Base-by-base conservation (phyloP, 2,888 invertebrate genomes). In the Hemistola chrysoprasaria region DNA sequence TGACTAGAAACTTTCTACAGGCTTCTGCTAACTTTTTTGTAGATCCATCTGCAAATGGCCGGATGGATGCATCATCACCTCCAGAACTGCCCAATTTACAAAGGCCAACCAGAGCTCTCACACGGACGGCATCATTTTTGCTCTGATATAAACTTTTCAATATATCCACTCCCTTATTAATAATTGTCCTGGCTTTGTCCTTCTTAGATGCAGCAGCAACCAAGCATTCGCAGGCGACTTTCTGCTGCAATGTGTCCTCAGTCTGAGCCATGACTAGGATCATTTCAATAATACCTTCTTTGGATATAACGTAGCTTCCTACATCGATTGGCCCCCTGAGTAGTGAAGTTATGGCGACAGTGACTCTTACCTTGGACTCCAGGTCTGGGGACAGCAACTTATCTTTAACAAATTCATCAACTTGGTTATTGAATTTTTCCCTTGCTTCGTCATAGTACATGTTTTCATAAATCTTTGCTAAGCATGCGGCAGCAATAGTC, bases 141-240 rank as follows among this genome's bases (percentile, higher is more conserved):
- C 96, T 96, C 56, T 94, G 93, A 78, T 98, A 99, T 1, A 99
- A 89, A 37, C 94, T 94, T 69, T 98, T 98, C n/a, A 99, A 87
- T 48, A 99, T 97, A 47, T 96, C 94, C 5, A 96, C 93, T 21
- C 99, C 99, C 71, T 96, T 95, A 31, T 91, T 91, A 33, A 98
- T 93, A 24, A 99, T 95, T 0, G 96, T 93, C 59, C 94, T 93
- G 1, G 98, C 98, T 83, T 98, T 97, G 71, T 99, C 98, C 76
- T 98, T 98, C 77, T 99, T 99, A 3, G 97, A 97, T 1, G 98
- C 95, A 2, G 98, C 98, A 3, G 98, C 97, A 45, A 99, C 96
- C 29, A 99, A 93, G 59, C 99, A 98, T 79, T 99, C 99, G 67
- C 97, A 97, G 0, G 99, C 96, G 7, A 98, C 95, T 79, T 95